Evolutionary conservation across 1,140 invertebrate genomes (phyloP).

Genomic region (Brachionus rubens): DNA sequence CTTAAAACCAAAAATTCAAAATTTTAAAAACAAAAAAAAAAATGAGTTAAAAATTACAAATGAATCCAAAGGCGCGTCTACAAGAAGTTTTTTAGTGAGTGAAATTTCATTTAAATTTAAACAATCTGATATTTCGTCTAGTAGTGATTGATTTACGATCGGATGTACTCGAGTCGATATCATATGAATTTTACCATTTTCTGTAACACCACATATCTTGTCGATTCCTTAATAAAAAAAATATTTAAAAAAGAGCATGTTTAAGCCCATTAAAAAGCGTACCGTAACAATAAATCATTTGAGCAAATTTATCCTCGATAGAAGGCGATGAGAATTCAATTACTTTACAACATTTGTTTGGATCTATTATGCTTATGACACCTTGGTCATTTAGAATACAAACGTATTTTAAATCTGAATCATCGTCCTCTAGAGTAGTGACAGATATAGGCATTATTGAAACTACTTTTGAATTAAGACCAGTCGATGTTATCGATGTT

Average conservation of each 20-base stretch:
- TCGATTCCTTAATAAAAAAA: not conserved
- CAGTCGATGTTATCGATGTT: not conserved
- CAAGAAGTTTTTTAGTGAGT: not conserved
- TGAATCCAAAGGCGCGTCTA: not conserved
- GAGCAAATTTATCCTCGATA: conserved; percentile 2
- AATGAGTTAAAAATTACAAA: not conserved
- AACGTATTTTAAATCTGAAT: conserved; percentile 31
- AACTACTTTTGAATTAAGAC: not conserved
- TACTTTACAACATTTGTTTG: conserved; percentile 20
- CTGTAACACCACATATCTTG: conserved; percentile 4
- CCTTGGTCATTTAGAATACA: conserved; percentile 4
- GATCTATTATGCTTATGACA: conserved; percentile 4
- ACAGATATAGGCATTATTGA: conserved; percentile 29
- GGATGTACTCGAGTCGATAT: conserved; percentile 20
- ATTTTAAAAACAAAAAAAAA: not conserved
- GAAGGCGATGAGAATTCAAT: conserved; percentile 5
- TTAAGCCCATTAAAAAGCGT: not conserved
- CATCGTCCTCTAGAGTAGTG: not conserved
- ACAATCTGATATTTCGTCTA: conserved; percentile 5
- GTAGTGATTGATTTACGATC: not conserved
- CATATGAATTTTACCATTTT: conserved; percentile 1
- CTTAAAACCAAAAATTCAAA: conserved; percentile 47
- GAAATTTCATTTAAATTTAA: conserved; percentile 16
- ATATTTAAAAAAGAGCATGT: not conserved
- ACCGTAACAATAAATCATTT: conserved; percentile 35